These are phyloP conservation scores for Parnassius smintheus DNA, from an alignment of 2,888 invertebrate genomes.

Conservation along the genomic window DNA sequence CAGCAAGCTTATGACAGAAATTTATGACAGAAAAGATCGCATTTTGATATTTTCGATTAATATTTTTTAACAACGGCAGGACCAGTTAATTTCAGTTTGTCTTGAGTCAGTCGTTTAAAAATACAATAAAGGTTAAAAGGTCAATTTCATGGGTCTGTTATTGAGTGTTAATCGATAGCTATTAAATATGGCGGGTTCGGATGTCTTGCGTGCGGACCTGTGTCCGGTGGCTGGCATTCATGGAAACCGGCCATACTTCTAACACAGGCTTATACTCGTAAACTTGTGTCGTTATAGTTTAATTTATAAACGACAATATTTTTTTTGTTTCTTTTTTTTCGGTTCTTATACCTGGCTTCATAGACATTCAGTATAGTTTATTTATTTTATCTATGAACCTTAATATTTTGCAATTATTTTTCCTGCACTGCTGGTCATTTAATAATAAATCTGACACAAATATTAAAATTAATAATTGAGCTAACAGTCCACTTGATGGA, in stretches of 20 bases:
- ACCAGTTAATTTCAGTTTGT: too few relatives aligned
- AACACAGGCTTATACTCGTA: slow-evolving; percentile 33
- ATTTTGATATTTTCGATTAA: neutral
- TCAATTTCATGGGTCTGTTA: slow-evolving; percentile 34
- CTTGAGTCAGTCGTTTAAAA: too few relatives aligned
- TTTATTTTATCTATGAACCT: neutral
- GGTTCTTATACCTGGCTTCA: neutral
- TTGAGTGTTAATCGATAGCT: slow-evolving; percentile 40
- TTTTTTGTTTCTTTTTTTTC: slow-evolving; percentile 1
- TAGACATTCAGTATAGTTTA: slow-evolving; percentile 10
- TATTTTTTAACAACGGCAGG: too few relatives aligned
- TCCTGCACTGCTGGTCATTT: too few relatives aligned
- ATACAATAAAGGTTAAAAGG: slow-evolving; percentile 14
- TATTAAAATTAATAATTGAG: too few relatives aligned
- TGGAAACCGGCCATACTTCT: slow-evolving; percentile 55
- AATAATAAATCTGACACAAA: too few relatives aligned
- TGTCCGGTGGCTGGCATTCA: slow-evolving; percentile 58
- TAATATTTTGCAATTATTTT: too few relatives aligned
- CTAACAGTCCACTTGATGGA: too few relatives aligned
- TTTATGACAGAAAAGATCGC: too few relatives aligned
- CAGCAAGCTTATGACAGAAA: too few relatives aligned
- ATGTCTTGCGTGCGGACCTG: slow-evolving; percentile 52
- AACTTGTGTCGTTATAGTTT: slow-evolving; percentile 17
- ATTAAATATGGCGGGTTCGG: slow-evolving; percentile 41
- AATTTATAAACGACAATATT: slow-evolving; percentile 18